A percentile compares a stretch with the other conserved stretches of the same genome.
Conservation (phyloP, 2,797 vertebrate species). For the Oreochromis grahami region DNA sequence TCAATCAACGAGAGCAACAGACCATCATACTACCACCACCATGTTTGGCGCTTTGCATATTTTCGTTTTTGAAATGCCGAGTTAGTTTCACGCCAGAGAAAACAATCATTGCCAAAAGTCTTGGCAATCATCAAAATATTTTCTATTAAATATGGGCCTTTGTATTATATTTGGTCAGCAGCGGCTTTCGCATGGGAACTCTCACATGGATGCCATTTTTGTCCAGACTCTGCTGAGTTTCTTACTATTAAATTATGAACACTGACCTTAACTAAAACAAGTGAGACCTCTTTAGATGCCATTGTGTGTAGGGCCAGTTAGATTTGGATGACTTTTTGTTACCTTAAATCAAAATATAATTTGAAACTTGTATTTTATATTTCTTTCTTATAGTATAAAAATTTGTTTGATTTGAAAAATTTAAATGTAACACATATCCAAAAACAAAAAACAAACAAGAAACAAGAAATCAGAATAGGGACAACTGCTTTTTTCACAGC, state of each 20-base stretch:
- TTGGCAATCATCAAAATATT: neutral
- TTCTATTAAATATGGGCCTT: neutral
- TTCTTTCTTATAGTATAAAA: neutral
- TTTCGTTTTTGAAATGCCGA: neutral
- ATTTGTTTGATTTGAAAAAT: neutral
- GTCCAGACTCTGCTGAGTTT: neutral
- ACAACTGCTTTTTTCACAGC: neutral
- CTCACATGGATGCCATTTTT: neutral
- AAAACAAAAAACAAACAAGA: neutral
- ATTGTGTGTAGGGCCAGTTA: neutral
- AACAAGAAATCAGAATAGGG: neutral
- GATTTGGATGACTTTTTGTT: neutral
- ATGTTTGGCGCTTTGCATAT: neutral
- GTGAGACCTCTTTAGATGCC: neutral
- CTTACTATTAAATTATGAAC: neutral
- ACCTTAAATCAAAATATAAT: neutral
- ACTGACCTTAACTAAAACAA: neutral
- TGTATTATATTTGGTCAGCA: neutral
- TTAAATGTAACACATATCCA: neutral
- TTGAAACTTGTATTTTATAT: neutral
- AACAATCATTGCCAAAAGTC: neutral
- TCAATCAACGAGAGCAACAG: conserved; percentile 48
- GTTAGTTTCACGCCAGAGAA: neutral
- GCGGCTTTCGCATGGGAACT: neutral
- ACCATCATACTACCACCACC: neutral